Base-by-base conservation (phyloP, 2,888 invertebrate species). In the Lasioglossum villosulum region DNA sequence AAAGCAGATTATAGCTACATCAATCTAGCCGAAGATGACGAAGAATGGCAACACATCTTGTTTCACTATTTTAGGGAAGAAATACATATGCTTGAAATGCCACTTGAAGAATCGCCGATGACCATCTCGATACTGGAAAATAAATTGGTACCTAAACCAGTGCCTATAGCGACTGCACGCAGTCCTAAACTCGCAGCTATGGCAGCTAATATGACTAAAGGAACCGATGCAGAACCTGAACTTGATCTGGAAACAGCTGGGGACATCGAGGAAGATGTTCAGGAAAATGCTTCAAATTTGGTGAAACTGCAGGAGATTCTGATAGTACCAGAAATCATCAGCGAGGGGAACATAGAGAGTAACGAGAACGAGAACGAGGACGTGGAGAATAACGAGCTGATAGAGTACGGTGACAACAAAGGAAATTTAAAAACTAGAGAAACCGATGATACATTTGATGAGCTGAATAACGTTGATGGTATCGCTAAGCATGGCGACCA, bases 121-220 rank as follows among this genome's bases (percentile, higher is more conserved):
- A 56, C 88, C 39, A 75, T 84, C 16, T 42, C 78, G 39, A 63
- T 87, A 39, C 27, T 87, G 80, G 82, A 89, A 42, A 87, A 76
- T 78, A 83, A 80, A n/a, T 42, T 68, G 30, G 34, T 27, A 23
- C 68, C 88, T 5, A 95, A 94, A 52, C 91, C 94, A 0, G 84
- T 95, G 19, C 94, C 95, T 1, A 6, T 92, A 1, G 93, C 93
- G 5, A 93, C 93, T n/a, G 84, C 94, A 48, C 92, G 94, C 72
- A 95, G 95, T 78, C 94, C 95, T 0, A 95, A 95, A 48, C 92
- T 95, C 0, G 93, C 93, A 4, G 95, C 95, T 0, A 95, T 95
- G 95, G 95, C 93, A 16, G 94, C 95, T 5, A 95, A 94, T 71
- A 93, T 95, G 87, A 94, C 92, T n/a, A 92, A 91, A 77, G 59